phyloP scores from a whole-genome alignment of 2,797 vertebrate species.

The Coccyzus lansbergi region DNA sequence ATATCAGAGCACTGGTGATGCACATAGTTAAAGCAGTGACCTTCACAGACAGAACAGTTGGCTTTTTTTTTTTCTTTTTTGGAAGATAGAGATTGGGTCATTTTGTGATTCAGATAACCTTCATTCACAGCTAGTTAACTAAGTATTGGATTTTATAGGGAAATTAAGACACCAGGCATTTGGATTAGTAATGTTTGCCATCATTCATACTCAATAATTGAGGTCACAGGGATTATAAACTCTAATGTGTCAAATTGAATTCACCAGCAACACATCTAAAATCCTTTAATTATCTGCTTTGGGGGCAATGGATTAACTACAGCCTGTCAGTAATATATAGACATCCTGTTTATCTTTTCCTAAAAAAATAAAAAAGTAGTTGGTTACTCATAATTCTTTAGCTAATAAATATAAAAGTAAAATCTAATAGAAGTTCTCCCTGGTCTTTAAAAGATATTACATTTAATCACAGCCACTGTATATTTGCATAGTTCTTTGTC shows the following conservation, averaged over 20 bases:
- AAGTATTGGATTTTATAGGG: conserved; percentile 63
- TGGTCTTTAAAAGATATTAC: neutral
- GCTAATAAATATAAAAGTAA: neutral
- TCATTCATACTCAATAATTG: conserved; percentile 76
- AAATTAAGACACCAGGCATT: conserved; percentile 59
- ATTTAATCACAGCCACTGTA: neutral
- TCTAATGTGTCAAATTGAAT: conserved; percentile 73
- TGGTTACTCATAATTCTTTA: neutral
- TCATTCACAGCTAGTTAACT: conserved; percentile 64
- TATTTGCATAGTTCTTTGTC: neutral
- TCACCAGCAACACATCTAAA: conserved; percentile 60
- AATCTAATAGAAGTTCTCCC: neutral
- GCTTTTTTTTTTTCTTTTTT: neutral
- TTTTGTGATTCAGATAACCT: conserved; percentile 67
- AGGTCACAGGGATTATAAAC: conserved; percentile 73
- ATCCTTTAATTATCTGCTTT: conserved; percentile 68
- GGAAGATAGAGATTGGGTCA: neutral
- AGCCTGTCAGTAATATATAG: conserved; percentile 16
- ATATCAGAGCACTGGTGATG: neutral
- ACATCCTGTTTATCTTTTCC: neutral
- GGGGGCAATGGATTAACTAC: conserved; percentile 57
- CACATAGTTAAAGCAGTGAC: neutral
- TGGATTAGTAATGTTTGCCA: conserved; percentile 74
- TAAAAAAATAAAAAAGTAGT: no score
- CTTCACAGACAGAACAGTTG: neutral